phyloP scores from a whole-genome alignment of 2,797 vertebrate genomes.

The Numenius phaeopus region DNA sequence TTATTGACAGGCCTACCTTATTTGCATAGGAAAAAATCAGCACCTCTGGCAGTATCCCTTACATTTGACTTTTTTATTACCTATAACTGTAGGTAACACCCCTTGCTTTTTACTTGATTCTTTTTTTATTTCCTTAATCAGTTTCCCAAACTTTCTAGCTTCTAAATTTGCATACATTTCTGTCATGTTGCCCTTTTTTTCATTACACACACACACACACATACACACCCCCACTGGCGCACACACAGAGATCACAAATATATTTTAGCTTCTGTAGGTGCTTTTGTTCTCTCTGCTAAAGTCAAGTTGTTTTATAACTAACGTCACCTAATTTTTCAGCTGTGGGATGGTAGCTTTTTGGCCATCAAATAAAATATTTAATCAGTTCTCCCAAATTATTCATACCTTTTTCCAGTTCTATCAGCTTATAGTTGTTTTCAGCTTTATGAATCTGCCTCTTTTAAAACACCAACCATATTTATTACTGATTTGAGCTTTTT shows the following conservation, averaged over 20 bases:
- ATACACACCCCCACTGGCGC: too few relatives aligned
- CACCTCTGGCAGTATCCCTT: not conserved
- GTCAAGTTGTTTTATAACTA: slow-evolving; percentile 12
- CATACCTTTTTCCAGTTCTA: not conserved
- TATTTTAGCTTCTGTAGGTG: not conserved
- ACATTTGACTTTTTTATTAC: not conserved
- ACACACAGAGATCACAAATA: not conserved
- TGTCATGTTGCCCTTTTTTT: not conserved
- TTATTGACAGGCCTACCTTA: not conserved
- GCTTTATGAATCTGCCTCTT: slow-evolving; percentile 38
- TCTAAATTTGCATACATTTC: not conserved
- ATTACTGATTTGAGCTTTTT: slow-evolving; percentile 3
- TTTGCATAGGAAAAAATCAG: not conserved
- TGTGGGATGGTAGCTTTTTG: slow-evolving; percentile 7
- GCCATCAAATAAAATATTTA: slow-evolving; percentile 67
- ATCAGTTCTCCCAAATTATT: slow-evolving; percentile 61
- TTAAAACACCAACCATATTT: slow-evolving; percentile 34
- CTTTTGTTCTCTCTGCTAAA: slow-evolving; percentile 27
- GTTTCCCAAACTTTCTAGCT: not conserved
- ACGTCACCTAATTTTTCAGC: slow-evolving; percentile 9
- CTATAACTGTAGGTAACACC: not conserved
- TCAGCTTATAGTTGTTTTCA: slow-evolving; percentile 24
- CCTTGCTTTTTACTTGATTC: not conserved
- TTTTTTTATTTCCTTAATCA: not conserved
- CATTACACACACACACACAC: not conserved